Evolutionary conservation across 2,888 invertebrate genomes (phyloP), one percentile per base, ranked within the genome.

Genomic region (Phalera bucephala): DNA sequence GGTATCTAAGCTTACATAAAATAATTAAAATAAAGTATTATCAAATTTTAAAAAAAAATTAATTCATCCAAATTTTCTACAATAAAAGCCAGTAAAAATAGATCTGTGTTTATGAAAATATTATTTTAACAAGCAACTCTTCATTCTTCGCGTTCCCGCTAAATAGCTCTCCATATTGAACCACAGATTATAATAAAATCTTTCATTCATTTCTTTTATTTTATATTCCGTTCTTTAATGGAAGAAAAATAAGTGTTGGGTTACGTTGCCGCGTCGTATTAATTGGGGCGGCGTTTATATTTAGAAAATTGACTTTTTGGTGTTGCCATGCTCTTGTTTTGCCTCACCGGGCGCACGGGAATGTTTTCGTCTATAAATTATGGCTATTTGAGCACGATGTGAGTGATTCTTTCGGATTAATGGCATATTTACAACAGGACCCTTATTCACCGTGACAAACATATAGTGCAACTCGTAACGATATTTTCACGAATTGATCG

Each of bases 221-320:
- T 59, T 65, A n/a, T n/a, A n/a, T n/a, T n/a, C n/a, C n/a, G n/a
- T n/a, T n/a, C n/a, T n/a, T n/a, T n/a, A n/a, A 72, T 68, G 64
- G 47, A 61, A 57, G 57, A 61, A 58, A 63, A 64, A 64, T 58
- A 66, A 58, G 77, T 73, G 65, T 79, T 75, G 46, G 34, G 58
- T 80, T 80, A 68, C 80, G 52, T 48, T 51, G 50, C 55, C 59
- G 57, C 45, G 45, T 45, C 31, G 35, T 30, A 56, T 72, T 67
- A 76, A 78, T 78, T 72, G 64, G 78, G 55, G 35, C 78, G 60
- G 39, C 41, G 31, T 35, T 53, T 78, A 74, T 69, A 72, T 67
- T 65, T 76, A 73, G 73, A 64, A 58, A 57, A 66, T 62, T 64
- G 60, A 71, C 64, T 73, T 71, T 64, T 67, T 56, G 55, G 58